Evolutionary conservation across 2,113 vertebrate genomes (phyloP), one percentile per base, ranked within the genome.

Genomic region (Xyrauchen texanus): DNA sequence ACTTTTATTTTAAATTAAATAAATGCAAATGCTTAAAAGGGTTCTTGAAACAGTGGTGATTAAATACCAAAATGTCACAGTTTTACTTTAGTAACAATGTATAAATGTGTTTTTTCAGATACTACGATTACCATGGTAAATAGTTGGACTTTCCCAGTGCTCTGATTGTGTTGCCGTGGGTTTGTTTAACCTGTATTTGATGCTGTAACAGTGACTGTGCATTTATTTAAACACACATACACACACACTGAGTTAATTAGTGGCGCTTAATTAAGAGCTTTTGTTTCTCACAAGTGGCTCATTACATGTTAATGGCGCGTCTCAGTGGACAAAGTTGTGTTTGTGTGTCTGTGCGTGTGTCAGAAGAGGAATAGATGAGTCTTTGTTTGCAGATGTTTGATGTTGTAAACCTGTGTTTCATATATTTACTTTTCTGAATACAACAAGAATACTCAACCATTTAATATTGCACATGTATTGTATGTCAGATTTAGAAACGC

Each of bases 371-470:
- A 85, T 87, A 89, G 90, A 83, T 84, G 84, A 89, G 84, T 78
- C 69, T 83, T 87, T 85, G 84, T 90, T 90, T 87, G 87, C 81
- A 80, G 83, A 69, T 88, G 8, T 15, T 46, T 16, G 52, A 45
- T 67, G n/a, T 49, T 76, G 15, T 81, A 76, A 3, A 51, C n/a
- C 8, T 9, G 16, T 51, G 21, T 74, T 71, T 9, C 12, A 6
- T n/a, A 47, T 66, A 46, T 34, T 21, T 66, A 12, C 55, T 21
- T 6, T 10, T 58, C 58, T 15, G 49, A 4, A 60, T 15, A 10
- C 55, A 51, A 60, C 6, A 1, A 34, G 21, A 34, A 34, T 34
- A 34, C 21, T 34, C 21, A 34, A 34, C 21, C 21, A 34, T 34
- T 34, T 34, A 1, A 34, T 34, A 1, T 34, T 34, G 3, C 21